A percentile compares a stretch with the other conserved stretches of the same genome.
Conservation (phyloP, 2,797 vertebrate species). For the Neostethus bicornis region DNA sequence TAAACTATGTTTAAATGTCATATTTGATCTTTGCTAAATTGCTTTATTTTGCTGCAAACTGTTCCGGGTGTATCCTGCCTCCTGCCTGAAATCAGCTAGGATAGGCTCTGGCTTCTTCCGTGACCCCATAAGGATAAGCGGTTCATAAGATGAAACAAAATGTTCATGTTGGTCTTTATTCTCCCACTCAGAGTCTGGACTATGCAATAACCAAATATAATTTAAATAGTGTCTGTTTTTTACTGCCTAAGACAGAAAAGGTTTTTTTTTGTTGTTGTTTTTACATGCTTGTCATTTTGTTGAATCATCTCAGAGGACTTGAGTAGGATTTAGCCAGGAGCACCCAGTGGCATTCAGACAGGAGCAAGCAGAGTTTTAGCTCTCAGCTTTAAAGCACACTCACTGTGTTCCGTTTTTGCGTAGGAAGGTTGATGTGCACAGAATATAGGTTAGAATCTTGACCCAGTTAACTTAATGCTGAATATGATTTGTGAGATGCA, state of each 20-base stretch:
- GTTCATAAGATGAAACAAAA: too few relatives aligned
- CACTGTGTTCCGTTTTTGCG: slow-evolving; percentile 26
- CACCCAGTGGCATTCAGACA: slow-evolving; percentile 53
- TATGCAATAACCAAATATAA: not conserved
- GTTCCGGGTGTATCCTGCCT: too few relatives aligned
- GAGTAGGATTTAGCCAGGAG: slow-evolving; percentile 42
- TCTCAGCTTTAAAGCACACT: slow-evolving; percentile 48
- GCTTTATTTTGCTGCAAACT: too few relatives aligned
- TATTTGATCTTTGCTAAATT: too few relatives aligned
- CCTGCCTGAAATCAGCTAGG: too few relatives aligned
- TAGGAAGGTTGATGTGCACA: slow-evolving; percentile 45
- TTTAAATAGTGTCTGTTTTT: not conserved
- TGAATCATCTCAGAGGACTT: slow-evolving; percentile 13
- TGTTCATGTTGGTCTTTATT: too few relatives aligned
- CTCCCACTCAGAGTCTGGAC: too few relatives aligned
- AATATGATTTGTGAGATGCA: slow-evolving; percentile 6
- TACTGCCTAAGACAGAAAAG: slow-evolving; percentile 20
- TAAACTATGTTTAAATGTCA: too few relatives aligned
- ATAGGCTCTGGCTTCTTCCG: too few relatives aligned
- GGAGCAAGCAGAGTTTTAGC: slow-evolving; percentile 39
- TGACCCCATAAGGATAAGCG: too few relatives aligned
- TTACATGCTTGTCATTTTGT: slow-evolving; percentile 2
- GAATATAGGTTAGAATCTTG: slow-evolving; percentile 34
- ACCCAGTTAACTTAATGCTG: slow-evolving; percentile 19
- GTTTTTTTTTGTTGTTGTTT: slow-evolving; percentile 8